A percentile compares a stretch with the other conserved stretches of the same genome.
Evolutionary conservation across 2,113 vertebrate genomes (phyloP).

Genomic region (Daubentonia madagascariensis): DNA sequence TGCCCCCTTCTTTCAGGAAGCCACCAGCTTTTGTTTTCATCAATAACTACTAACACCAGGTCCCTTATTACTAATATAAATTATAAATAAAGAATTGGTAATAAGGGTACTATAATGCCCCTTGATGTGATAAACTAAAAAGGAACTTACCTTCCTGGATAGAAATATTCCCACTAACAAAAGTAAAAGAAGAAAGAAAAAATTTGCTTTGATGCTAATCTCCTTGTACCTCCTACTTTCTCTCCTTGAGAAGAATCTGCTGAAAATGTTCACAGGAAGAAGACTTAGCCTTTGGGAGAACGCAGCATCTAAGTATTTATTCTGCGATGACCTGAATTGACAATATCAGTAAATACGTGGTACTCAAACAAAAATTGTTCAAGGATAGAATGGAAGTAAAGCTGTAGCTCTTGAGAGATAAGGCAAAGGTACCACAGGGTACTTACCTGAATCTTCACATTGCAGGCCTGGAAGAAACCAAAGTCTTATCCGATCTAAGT

Average conservation of each 20-base stretch:
- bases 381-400: background rate
- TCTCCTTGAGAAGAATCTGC: background rate
- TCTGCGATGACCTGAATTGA: background rate
- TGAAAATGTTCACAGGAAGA: background rate
- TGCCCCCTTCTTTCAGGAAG: background rate
- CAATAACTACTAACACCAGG: background rate
- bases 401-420: background rate
- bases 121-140: constrained; percentile 43
- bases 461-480: background rate
- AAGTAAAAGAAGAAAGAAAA: constrained; percentile 27
- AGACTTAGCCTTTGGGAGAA: background rate
- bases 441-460: background rate
- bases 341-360: background rate
- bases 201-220: background rate
- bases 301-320: background rate
- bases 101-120: background rate
- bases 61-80: background rate
- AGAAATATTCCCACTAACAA: background rate
- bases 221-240: background rate
- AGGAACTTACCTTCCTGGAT: background rate
- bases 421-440: background rate
- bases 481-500: background rate
- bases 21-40: constrained; percentile 22
- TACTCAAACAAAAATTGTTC: background rate
- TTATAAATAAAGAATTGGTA: constrained; percentile 46